Evolutionary conservation across 2,797 vertebrate species (phyloP), one percentile per base, ranked within the genome.

Genomic region (Hozukius guyotensis): DNA sequence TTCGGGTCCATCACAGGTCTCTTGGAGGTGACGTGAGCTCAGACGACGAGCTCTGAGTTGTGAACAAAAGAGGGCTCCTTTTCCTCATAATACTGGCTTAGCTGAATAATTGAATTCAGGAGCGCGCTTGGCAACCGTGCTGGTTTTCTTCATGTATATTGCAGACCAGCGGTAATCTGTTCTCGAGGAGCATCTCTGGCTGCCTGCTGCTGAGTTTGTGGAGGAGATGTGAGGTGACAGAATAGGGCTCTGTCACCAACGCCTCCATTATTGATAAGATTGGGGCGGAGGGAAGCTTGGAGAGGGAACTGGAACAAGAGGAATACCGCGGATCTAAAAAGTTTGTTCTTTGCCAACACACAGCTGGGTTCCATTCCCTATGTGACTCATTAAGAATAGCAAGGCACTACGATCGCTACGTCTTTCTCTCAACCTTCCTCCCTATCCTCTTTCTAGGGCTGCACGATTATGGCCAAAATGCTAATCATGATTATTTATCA

Each of bases 81-180:
- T 83, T 82, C 42, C 64, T 82, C 84, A 77, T 88, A 80, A 88
- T 67, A 78, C 69, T 75, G 81, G 84, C 90, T 72, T 59, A 79
- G 81, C 82, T 95, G 88, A 95, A 95, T 95, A 94, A 96, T 95
- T 94, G 85, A 95, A 93, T 90, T 80, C 56, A 55, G 73, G 52
- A 75, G 85, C 61, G 61, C 1, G 2, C 75, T 55, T 55, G 78
- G 82, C 86, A 85, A 72, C 81, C 80, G 56, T 83, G 64, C 82
- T 84, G 91, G 89, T 91, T 93, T 92, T 90, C 92, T 92, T 95
- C 93, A 94, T 96, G 91, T 92, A 93, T 95, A 94, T 95, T 96
- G 92, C 91, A 94, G 90, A 89, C 72, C 89, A 89, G 90, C 87
- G 89, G 90, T 95, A 94, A 95, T 96, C 93, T 94, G 80, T 91